Evolutionary conservation across 1,140 invertebrate species (phyloP), one percentile per base, ranked within the genome.

Genomic region (Drosophila burlai): DNA sequence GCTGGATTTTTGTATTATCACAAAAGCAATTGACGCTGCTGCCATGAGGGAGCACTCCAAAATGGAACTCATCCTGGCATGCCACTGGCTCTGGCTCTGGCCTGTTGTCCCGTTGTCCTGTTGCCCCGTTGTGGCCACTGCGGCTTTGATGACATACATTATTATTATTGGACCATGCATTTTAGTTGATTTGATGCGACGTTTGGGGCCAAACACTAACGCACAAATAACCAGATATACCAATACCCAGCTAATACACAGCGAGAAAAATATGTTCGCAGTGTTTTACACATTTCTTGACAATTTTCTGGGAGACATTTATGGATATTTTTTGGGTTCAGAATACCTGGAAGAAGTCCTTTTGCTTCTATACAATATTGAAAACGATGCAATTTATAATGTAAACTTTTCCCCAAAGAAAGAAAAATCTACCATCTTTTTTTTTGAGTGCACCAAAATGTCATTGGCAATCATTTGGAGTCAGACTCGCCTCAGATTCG

Each of bases 151-250:
- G 60, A 58, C 76, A 83, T 50, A 54, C 69, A 79, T 68, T 83
- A 74, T 83, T 83, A 76, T 65, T 68, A 63, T 74, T 68, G 78
- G 55, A 64, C 49, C 62, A 57, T 77, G 79, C 55, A 61, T 64
- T 67, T 82, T 79, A 76, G 75, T 68, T 82, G 65, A 86, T 86
- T 85, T 86, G 75, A 82, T 81, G 59, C 54, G 52, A 71, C 58
- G n/a, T 50, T 42, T 29, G 21, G 31, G 54, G 42, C 26, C 38
- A 26, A 50, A 21, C 43, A 49, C 18, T 42, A 50, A 21, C 45
- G 55, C 52, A 45, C 52, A 45, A 45, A 45, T 66, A 61, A 26
- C 57, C 9, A 62, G 24, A 66, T 40, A 21, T 42, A 29, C 26
- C 55, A 57, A 52, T 38, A 38, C 0, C 31, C 18, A 49, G 45